Conservation (phyloP, 2,888 invertebrate species). For the Elysia crispata region DNA sequence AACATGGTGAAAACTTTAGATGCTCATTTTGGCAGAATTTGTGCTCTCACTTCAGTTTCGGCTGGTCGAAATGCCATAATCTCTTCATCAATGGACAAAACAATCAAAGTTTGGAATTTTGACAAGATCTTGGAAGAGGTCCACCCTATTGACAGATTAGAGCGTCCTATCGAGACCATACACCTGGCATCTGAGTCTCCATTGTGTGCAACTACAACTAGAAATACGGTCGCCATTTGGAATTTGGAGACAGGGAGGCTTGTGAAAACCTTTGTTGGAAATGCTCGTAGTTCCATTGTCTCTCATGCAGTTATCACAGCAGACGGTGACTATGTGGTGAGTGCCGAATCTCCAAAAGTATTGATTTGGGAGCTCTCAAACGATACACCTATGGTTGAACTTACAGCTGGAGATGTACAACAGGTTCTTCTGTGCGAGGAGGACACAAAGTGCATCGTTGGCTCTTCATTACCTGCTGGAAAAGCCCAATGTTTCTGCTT, state of each 20-base stretch:
- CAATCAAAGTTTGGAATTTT: conserved; percentile 99
- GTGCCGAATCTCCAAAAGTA: conserved; percentile 94
- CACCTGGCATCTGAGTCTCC: conserved; percentile 82
- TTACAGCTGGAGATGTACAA: conserved; percentile 88
- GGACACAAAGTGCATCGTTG: conserved; percentile 85
- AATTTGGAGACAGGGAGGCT: conserved; percentile 90
- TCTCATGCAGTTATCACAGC: conserved; percentile 93
- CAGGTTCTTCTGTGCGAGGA: conserved; percentile 87
- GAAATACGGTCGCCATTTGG: conserved; percentile 97
- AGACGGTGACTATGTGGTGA: conserved; percentile 89
- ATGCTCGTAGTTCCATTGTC: conserved; percentile 94
- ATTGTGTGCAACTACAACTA: conserved; percentile 93
- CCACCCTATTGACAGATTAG: conserved; percentile 86
- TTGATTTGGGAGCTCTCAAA: conserved; percentile 90
- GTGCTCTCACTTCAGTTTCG: conserved; percentile 91
- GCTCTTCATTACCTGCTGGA: conserved; percentile 80
- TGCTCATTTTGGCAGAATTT: conserved; percentile 97
- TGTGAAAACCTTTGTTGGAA: conserved; percentile 91
- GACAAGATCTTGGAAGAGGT: conserved; percentile 99
- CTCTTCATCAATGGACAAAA: conserved; percentile 97
- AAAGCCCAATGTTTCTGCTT: conserved; percentile 68
- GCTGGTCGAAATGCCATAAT: conserved; percentile 85
- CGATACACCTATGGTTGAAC: conserved; percentile 87
- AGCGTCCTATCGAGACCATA: conserved; percentile 94
- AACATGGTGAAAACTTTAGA: conserved; percentile 93